phyloP scores from a whole-genome alignment of 1,140 invertebrate genomes.

The Lutraria rhynchaena region DNA sequence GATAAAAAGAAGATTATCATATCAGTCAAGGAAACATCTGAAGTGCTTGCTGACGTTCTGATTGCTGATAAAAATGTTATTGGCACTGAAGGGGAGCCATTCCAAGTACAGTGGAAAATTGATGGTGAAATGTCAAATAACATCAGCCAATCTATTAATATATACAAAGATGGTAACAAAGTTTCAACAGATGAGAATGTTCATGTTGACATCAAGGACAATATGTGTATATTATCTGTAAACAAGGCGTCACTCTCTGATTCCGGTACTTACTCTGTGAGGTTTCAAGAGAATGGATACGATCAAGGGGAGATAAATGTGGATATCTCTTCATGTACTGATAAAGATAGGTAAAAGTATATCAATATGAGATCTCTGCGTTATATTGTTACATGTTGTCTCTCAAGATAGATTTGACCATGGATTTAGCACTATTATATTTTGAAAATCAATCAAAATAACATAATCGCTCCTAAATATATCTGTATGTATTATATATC shows the following conservation, averaged over 20 bases:
- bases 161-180: conserved; percentile 16
- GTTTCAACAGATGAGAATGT: neutral
- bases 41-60: neutral
- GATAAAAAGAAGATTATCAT: too few relatives aligned
- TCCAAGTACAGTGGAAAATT: conserved; percentile 2
- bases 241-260: neutral
- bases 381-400: neutral
- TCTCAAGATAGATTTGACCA: neutral
- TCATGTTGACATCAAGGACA: neutral
- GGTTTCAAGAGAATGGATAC: neutral
- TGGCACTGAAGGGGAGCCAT: neutral
- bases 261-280: neutral
- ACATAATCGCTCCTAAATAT: neutral
- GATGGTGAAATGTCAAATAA: neutral
- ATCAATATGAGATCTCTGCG: neutral
- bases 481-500: neutral
- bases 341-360: conserved; percentile 1
- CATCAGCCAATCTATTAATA: neutral
- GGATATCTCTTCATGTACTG: neutral
- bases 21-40: too few relatives aligned
- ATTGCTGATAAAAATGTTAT: neutral
- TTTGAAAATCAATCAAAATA: neutral
- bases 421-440: neutral
- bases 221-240: neutral
- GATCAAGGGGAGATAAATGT: conserved; percentile 10